A percentile compares a stretch with the other conserved stretches of the same genome.
Evolutionary conservation across 2,113 vertebrate species (phyloP).

Genomic region (Amia ocellicauda): DNA sequence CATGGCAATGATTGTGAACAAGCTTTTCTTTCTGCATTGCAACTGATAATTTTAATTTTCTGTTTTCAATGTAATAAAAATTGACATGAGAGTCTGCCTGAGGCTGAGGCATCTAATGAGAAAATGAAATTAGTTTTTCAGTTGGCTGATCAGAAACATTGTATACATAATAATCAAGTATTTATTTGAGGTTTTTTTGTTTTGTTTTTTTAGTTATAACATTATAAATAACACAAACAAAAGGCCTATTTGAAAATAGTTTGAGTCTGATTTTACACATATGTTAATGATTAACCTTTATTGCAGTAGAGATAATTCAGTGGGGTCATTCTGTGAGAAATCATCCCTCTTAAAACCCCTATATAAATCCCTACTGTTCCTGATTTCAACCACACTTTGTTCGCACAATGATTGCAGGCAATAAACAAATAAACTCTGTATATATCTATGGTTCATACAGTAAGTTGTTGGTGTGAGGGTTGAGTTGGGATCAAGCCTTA

Average conservation of each 20-base stretch:
- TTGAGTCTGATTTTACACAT: neutral
- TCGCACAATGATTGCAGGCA: too few relatives aligned
- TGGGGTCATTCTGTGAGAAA: slow-evolving; percentile 40
- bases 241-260: neutral
- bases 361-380: too few relatives aligned
- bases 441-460: too few relatives aligned
- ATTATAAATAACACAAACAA: slow-evolving; percentile 68
- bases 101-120: slow-evolving; percentile 89
- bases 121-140: slow-evolving; percentile 99
- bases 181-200: slow-evolving; percentile 77
- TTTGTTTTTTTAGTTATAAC: slow-evolving; percentile 72
- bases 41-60: slow-evolving; percentile 92
- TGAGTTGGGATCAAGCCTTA: too few relatives aligned
- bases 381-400: too few relatives aligned
- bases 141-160: slow-evolving; percentile 99
- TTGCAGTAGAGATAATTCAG: neutral
- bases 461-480: too few relatives aligned
- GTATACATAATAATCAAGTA: slow-evolving; percentile 97
- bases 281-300: slow-evolving; percentile 19
- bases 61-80: slow-evolving; percentile 96
- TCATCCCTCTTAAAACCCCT: too few relatives aligned
- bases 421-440: too few relatives aligned
- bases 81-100: slow-evolving; percentile 88
- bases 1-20: slow-evolving; percentile 69
- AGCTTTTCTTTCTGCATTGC: slow-evolving; percentile 67